Conservation (phyloP, 1,140 invertebrate species). For the Brachionus rotundiformis region DNA sequence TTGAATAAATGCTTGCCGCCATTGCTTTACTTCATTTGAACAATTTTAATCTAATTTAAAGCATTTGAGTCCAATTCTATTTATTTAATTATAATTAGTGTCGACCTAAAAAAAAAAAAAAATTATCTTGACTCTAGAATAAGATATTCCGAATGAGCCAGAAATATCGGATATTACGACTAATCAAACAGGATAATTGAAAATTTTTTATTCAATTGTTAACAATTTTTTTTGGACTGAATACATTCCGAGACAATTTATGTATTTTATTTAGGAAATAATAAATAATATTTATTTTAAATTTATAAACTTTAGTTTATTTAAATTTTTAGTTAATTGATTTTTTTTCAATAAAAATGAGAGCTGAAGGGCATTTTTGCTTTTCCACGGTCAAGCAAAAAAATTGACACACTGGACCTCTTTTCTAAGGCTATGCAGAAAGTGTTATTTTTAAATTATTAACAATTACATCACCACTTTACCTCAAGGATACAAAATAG, state of each 20-base stretch:
- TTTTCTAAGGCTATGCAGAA: too few relatives aligned
- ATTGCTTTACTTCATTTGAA: conserved; percentile 9
- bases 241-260: not conserved
- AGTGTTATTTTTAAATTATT: too few relatives aligned
- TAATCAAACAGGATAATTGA: not conserved
- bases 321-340: too few relatives aligned
- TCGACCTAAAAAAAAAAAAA: not conserved
- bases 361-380: too few relatives aligned
- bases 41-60: conserved; percentile 12
- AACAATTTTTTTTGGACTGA: not conserved
- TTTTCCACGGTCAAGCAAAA: too few relatives aligned
- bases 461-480: too few relatives aligned
- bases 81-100: not conserved
- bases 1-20: conserved; percentile 9
- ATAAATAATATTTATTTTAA: too few relatives aligned
- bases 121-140: not conserved
- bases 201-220: not conserved
- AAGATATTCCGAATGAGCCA: not conserved
- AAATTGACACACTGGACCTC: too few relatives aligned
- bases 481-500: too few relatives aligned
- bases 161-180: not conserved
- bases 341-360: too few relatives aligned
- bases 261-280: too few relatives aligned
- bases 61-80: not conserved
- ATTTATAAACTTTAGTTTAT: too few relatives aligned